These are phyloP conservation scores for Taeniopygia guttata DNA, from an alignment of 2,797 vertebrate genomes.

Conservation along the genomic window DNA sequence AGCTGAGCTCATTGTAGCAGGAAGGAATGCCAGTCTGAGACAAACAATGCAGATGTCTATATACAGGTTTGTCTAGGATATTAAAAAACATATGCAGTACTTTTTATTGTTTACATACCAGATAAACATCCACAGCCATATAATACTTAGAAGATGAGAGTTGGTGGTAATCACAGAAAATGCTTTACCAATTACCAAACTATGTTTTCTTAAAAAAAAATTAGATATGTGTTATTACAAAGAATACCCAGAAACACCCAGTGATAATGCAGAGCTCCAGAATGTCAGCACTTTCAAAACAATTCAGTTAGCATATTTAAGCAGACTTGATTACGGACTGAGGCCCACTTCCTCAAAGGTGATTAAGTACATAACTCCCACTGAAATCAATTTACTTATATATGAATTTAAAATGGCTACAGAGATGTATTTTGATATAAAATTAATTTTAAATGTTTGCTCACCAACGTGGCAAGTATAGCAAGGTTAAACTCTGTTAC, in stretches of 20 bases:
- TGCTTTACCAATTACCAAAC: not conserved
- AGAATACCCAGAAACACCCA: not conserved
- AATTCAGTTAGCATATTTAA: slow-evolving; percentile 4
- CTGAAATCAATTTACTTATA: slow-evolving; percentile 39
- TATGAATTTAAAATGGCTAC: not conserved
- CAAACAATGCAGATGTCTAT: not conserved
- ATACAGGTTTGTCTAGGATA: not conserved
- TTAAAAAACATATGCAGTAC: not conserved
- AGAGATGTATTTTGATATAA: not conserved
- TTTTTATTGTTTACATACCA: not conserved
- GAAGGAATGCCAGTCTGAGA: not conserved
- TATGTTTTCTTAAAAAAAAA: not conserved
- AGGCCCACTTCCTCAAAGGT: slow-evolving; percentile 19
- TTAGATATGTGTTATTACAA: not conserved
- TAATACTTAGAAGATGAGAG: not conserved
- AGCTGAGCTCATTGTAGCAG: not conserved
- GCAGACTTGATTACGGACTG: not conserved
- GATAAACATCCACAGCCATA: not conserved
- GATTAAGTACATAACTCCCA: slow-evolving; percentile 21
- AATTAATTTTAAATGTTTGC: slow-evolving; percentile 14
- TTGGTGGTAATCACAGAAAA: not conserved
- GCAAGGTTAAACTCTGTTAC: not conserved
- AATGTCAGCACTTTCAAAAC: slow-evolving; percentile 14
- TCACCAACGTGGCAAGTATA: not conserved
- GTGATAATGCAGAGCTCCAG: not conserved